These are phyloP conservation scores for Chelonia mydas DNA, from an alignment of 2,797 vertebrate genomes.

Conservation along the genomic window DNA sequence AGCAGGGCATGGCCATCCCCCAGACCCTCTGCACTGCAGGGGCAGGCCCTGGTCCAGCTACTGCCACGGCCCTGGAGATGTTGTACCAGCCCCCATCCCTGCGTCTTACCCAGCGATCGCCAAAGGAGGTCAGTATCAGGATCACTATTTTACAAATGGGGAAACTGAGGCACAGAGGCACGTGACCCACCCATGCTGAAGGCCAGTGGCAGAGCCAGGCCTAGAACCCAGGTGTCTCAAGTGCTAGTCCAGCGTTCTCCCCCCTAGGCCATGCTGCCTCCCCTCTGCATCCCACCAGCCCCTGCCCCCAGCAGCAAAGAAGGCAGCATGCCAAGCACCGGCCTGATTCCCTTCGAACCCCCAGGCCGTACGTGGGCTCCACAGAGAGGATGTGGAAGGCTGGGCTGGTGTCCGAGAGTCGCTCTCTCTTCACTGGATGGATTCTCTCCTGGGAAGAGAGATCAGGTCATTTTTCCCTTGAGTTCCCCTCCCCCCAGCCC, in stretches of 20 bases:
- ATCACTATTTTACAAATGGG: background rate
- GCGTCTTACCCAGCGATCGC: background rate
- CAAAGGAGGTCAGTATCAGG: background rate
- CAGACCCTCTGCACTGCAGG: background rate
- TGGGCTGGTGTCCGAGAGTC: conserved; percentile 86
- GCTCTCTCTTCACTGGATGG: conserved; percentile 91
- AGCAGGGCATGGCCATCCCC: background rate
- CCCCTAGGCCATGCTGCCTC: background rate
- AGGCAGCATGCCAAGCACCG: too few relatives aligned
- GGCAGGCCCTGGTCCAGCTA: too few relatives aligned
- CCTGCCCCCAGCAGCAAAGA: background rate
- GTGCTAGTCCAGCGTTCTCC: background rate
- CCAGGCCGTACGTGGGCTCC: conserved; percentile 84
- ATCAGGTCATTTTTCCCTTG: background rate
- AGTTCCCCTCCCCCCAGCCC: background rate
- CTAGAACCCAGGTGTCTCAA: too few relatives aligned
- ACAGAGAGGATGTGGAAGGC: conserved; percentile 88
- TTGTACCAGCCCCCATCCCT: background rate
- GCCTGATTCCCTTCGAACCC: accelerated
- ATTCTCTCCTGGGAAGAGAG: conserved; percentile 83
- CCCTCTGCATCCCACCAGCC: background rate
- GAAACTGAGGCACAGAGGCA: background rate
- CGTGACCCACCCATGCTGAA: background rate
- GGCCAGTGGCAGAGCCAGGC: background rate
- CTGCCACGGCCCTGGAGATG: too few relatives aligned